Base-by-base conservation (phyloP, 2,113 vertebrate species). In the Vimba vimba region DNA sequence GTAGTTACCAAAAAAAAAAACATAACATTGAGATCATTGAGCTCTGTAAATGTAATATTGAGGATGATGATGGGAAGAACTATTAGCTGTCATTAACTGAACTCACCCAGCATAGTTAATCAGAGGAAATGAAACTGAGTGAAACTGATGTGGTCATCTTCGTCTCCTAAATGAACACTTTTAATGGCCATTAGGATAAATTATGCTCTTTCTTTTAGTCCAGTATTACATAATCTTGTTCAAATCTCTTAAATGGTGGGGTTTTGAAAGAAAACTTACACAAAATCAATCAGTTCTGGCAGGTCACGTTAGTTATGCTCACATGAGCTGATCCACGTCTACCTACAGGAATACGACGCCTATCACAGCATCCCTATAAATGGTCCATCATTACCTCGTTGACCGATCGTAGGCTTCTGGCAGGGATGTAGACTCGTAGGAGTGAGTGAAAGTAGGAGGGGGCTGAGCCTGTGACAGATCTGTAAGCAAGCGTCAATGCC, bases 41-140 rank as follows among this genome's bases (percentile, higher is more conserved):
- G 15, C 15, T 82, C 50, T 57, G 75, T 33, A 57, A 82, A 13
- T 68, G 43, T 62, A 25, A 27, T 62, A 21, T 50, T 33, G 39
- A 82, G 25, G 5, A 30, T 11, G 39, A 19, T 66, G 60, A 82
- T 50, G 62, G 39, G 25, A 82, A 82, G 3, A 68, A 82, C 79
- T 82, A 68, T 68, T 68, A 82, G 25, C 43, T 23, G 62, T 82
- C 79, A 82, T 82, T 68, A 82, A 82, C 25, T 33, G 79, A 50
- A 82, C 43, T 15, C 79, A 68, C 79, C 62, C 62, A 30, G 62
- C 50, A 50, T 23, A 30, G 39, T 68, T 82, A 68, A 82, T 50
- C 43, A 68, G 60, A 50, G 79, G 60, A 82, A 82, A 82, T 82
- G 60, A 50, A 47, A n/a, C 43, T n/a, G 73, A 75, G 43, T 75